Percentiles rank a stretch among this genome's conserved stretches.
Conservation (phyloP, 2,113 vertebrate species). For the Calyptomena viridis region DNA sequence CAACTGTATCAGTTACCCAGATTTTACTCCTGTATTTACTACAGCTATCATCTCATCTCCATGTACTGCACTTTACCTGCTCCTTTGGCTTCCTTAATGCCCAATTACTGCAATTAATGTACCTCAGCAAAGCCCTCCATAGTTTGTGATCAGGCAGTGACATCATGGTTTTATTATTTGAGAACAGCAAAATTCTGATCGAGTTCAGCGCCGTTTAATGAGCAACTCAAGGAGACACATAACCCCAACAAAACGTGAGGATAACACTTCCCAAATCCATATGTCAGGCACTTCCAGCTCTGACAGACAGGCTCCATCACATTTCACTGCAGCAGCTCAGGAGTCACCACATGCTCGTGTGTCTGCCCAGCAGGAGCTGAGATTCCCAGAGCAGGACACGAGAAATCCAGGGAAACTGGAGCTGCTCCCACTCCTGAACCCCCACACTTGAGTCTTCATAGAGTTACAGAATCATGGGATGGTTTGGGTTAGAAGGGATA, state of each 20-base stretch:
- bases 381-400: neutral
- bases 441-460: neutral
- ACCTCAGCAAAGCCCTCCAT: neutral
- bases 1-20: neutral
- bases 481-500: neutral
- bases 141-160: neutral
- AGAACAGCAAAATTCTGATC: neutral
- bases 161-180: neutral
- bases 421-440: neutral
- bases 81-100: neutral
- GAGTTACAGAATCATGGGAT: neutral
- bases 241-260: neutral
- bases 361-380: neutral
- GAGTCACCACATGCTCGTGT: neutral
- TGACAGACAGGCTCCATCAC: conserved; percentile 54
- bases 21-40: neutral
- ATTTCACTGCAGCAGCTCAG: neutral
- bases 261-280: conserved; percentile 20
- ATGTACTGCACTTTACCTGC: neutral
- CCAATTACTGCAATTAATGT: conserved; percentile 17
- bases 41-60: neutral
- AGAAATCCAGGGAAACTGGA: neutral
- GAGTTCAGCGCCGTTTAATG: neutral
- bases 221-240: neutral
- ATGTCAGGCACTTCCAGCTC: neutral